Percentiles rank a stretch among this genome's conserved stretches.
These are phyloP conservation scores for Galbula dea DNA, from an alignment of 2,113 vertebrate genomes.

Conservation along the genomic window DNA sequence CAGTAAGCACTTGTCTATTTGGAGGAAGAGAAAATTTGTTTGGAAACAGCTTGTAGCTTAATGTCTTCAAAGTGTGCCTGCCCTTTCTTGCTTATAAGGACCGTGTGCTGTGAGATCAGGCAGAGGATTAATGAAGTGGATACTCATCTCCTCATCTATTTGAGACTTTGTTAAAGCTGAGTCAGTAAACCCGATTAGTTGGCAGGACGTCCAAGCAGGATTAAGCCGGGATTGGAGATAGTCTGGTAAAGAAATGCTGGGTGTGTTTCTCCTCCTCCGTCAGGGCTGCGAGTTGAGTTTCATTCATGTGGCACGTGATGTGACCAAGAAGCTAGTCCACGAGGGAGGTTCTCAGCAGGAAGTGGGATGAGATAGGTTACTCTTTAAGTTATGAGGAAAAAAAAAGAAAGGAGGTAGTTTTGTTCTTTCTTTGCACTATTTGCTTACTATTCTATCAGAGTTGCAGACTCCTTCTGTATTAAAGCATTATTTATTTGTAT, in stretches of 20 bases:
- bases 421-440: background rate
- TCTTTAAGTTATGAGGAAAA: background rate
- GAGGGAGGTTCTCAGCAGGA: background rate
- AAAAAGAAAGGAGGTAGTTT: background rate
- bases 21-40: constrained; percentile 2
- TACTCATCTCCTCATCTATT: background rate
- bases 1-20: background rate
- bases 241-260: background rate
- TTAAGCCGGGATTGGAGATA: background rate
- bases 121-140: background rate
- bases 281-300: background rate
- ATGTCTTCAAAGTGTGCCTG: background rate
- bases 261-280: background rate
- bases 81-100: background rate
- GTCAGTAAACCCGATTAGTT: background rate
- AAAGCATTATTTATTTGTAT: background rate
- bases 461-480: background rate
- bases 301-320: fast-evolving
- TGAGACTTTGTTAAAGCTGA: background rate
- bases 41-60: background rate
- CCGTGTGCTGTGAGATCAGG: background rate
- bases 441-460: background rate
- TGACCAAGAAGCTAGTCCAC: background rate
- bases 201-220: background rate
- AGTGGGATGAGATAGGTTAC: background rate